A percentile compares a stretch with the other conserved stretches of the same genome.
phyloP scores from a whole-genome alignment of 1,140 invertebrate species.

The Diabrotica virgifera region DNA sequence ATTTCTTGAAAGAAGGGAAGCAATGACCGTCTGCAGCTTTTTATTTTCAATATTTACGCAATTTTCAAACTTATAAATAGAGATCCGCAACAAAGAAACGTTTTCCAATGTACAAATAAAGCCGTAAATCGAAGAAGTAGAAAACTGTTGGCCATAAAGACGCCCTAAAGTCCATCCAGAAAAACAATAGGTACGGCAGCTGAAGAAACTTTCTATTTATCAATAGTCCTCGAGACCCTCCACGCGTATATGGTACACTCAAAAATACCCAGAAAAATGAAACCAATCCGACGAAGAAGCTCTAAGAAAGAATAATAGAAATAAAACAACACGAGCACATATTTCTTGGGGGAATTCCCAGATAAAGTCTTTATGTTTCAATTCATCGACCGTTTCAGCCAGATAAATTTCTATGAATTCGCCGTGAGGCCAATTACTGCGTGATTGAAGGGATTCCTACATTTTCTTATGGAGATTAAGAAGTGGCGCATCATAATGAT shows the following conservation, averaged over 20 bases:
- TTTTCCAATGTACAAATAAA: no score
- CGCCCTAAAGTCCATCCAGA: no score
- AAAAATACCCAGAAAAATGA: slow-evolving; percentile 3
- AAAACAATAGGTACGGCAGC: no score
- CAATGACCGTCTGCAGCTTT: no score
- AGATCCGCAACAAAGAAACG: no score
- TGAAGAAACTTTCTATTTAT: slow-evolving; percentile 4
- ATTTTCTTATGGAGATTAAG: no score
- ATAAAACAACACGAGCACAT: slow-evolving; percentile 24
- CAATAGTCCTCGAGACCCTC: neutral
- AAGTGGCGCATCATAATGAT: no score
- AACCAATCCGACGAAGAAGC: slow-evolving; percentile 13
- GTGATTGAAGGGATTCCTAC: slow-evolving; percentile 1
- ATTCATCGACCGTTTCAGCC: slow-evolving; percentile 20
- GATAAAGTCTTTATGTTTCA: slow-evolving; percentile 29
- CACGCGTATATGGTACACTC: neutral
- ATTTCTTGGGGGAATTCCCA: slow-evolving; percentile 28
- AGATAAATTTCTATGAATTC: slow-evolving; percentile 8
- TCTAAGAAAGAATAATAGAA: slow-evolving; percentile 23
- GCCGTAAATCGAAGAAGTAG: no score
- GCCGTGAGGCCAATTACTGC: slow-evolving; percentile 4
- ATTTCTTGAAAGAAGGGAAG: no score
- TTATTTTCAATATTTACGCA: no score
- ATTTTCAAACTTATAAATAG: no score
- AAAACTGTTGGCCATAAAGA: no score